phyloP scores from a whole-genome alignment of 2,888 invertebrate species.

The Masnerella sp. region DNA sequence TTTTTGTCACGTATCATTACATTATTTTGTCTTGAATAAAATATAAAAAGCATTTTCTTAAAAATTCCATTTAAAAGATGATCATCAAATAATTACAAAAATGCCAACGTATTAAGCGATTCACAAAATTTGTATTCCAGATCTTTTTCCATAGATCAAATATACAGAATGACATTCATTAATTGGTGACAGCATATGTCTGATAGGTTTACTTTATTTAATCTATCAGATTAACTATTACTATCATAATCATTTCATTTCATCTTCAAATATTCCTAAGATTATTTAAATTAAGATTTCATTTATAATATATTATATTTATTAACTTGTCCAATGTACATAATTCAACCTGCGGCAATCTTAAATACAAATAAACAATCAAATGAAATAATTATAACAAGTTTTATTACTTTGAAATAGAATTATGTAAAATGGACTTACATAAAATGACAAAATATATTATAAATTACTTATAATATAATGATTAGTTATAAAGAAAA shows the following conservation, averaged over 20 bases:
- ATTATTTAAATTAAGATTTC: slow-evolving; percentile 28
- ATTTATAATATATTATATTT: slow-evolving; percentile 25
- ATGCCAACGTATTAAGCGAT: too few relatives aligned
- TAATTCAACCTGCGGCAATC: slow-evolving; percentile 22
- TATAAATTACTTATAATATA: slow-evolving; percentile 22
- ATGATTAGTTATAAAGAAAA: slow-evolving; percentile 5
- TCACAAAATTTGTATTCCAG: too few relatives aligned
- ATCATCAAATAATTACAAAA: too few relatives aligned
- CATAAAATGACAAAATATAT: slow-evolving; percentile 4
- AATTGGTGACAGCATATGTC: slow-evolving; percentile 42
- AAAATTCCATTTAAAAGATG: too few relatives aligned
- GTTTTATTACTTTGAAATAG: too few relatives aligned
- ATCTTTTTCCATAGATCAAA: too few relatives aligned
- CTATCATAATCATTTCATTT: slow-evolving; percentile 16
- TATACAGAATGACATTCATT: slow-evolving; percentile 4
- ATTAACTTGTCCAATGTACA: slow-evolving; percentile 44
- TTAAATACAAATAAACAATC: too few relatives aligned
- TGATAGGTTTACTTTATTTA: slow-evolving; percentile 29
- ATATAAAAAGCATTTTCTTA: too few relatives aligned
- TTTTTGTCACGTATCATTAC: slow-evolving; percentile 30
- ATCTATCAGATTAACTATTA: too few relatives aligned
- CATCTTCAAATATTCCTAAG: slow-evolving; percentile 33
- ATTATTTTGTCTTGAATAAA: slow-evolving; percentile 28
- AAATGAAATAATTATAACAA: too few relatives aligned
- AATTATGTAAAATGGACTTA: slow-evolving; percentile 42